Conservation (phyloP, 2,797 vertebrate species). For the Lepilemur ruficaudatus region DNA sequence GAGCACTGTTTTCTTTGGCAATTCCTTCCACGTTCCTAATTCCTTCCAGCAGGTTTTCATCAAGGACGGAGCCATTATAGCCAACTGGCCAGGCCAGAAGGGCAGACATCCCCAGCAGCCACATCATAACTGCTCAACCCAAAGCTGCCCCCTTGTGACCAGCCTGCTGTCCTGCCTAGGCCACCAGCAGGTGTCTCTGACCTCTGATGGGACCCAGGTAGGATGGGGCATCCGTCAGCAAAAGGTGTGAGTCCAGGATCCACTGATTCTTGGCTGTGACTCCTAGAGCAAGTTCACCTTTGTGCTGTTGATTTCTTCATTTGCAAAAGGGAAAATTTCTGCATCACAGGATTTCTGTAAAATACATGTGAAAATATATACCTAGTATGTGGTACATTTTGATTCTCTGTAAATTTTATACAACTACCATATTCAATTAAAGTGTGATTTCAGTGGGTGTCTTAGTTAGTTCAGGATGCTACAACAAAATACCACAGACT, state of each 20-base stretch:
- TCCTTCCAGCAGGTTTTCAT: slow-evolving; percentile 66
- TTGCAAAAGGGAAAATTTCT: neutral
- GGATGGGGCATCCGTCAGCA: rapidly evolving
- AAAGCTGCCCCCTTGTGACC: neutral
- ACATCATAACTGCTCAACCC: neutral
- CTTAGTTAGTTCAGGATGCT: neutral
- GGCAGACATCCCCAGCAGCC: slow-evolving; percentile 26
- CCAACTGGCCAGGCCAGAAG: neutral
- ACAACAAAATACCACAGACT: neutral
- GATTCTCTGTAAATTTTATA: neutral
- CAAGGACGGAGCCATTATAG: slow-evolving; percentile 65
- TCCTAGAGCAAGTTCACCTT: neutral
- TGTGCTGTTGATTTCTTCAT: neutral
- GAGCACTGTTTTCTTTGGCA: slow-evolving; percentile 76
- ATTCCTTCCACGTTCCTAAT: slow-evolving; percentile 60
- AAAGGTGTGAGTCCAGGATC: no score
- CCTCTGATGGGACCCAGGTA: neutral
- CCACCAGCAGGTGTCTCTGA: neutral
- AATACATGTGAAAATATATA: neutral
- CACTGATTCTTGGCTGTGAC: neutral
- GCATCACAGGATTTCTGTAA: neutral
- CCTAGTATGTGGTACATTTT: neutral
- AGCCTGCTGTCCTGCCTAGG: neutral
- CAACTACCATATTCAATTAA: neutral
- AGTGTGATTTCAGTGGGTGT: neutral